Evolutionary conservation across 2,113 vertebrate genomes (phyloP).

Genomic region (Eretmochelys imbricata): DNA sequence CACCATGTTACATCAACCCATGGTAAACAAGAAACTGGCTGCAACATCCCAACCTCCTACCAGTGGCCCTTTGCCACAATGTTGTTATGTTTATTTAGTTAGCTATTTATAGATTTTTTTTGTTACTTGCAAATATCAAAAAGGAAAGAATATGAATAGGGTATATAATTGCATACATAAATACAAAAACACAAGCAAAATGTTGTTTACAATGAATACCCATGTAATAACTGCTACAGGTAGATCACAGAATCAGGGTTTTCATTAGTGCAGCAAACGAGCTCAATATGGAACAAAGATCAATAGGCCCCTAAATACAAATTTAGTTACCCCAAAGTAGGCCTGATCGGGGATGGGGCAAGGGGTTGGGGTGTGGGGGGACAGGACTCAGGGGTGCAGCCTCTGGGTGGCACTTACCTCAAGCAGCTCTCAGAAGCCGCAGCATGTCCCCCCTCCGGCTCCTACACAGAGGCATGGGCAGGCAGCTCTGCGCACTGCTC

Average conservation of each 20-base stretch:
- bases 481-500: no score
- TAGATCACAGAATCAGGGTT: rapidly evolving
- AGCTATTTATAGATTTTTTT: background rate
- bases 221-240: background rate
- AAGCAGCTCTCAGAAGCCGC: no score
- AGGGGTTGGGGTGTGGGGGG: no score
- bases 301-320: background rate
- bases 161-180: background rate
- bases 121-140: rapidly evolving
- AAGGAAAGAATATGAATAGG: background rate
- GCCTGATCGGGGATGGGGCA: background rate
- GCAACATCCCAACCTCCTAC: constrained; percentile 14
- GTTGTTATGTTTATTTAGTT: background rate
- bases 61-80: constrained; percentile 1
- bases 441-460: no score
- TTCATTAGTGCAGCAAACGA: background rate
- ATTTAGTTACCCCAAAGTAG: background rate
- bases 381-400: no score
- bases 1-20: constrained; percentile 53
- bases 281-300: background rate
- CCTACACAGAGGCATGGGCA: no score
- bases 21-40: constrained; percentile 52
- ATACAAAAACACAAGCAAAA: background rate
- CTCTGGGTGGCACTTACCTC: no score
- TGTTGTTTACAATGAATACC: background rate